A percentile compares a stretch with the other conserved stretches of the same genome.
These are phyloP conservation scores for Hydropsyche tenuis DNA, from an alignment of 1,140 invertebrate species.

Conservation along the genomic window DNA sequence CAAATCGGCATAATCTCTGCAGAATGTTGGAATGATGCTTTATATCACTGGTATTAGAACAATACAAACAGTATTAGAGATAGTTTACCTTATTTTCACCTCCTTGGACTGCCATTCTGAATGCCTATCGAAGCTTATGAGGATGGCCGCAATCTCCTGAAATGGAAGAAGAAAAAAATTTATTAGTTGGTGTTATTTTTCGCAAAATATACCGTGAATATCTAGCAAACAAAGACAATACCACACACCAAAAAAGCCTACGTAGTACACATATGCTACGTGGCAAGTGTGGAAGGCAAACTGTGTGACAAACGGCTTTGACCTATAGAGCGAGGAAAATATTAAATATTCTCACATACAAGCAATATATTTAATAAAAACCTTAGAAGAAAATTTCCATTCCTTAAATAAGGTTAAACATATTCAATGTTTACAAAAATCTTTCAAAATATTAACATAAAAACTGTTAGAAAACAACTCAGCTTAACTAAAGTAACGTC, in stretches of 20 bases:
- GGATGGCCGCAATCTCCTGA: constrained; percentile 96
- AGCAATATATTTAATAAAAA: no score
- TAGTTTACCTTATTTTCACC: constrained; percentile 91
- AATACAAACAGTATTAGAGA: background rate
- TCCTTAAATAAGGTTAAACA: no score
- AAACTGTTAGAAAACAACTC: no score
- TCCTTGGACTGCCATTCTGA: constrained; percentile 96
- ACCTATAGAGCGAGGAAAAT: constrained; percentile 13
- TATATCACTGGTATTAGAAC: no score
- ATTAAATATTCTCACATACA: no score
- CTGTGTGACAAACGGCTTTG: constrained; percentile 17
- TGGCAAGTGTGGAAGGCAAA: constrained; percentile 7
- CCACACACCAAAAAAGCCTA: background rate
- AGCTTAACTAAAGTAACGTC: no score
- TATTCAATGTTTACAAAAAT: no score
- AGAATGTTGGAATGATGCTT: constrained; percentile 13
- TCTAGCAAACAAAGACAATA: constrained; percentile 5
- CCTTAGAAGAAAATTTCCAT: no score
- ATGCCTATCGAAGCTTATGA: constrained; percentile 96
- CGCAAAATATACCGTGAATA: background rate
- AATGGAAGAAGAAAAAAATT: constrained; percentile 61
- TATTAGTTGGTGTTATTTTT: background rate
- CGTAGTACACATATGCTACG: background rate
- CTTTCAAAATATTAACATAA: no score
- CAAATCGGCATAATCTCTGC: constrained; percentile 29